phyloP scores from a whole-genome alignment of 2,888 invertebrate genomes.

The Apamea monoglypha region DNA sequence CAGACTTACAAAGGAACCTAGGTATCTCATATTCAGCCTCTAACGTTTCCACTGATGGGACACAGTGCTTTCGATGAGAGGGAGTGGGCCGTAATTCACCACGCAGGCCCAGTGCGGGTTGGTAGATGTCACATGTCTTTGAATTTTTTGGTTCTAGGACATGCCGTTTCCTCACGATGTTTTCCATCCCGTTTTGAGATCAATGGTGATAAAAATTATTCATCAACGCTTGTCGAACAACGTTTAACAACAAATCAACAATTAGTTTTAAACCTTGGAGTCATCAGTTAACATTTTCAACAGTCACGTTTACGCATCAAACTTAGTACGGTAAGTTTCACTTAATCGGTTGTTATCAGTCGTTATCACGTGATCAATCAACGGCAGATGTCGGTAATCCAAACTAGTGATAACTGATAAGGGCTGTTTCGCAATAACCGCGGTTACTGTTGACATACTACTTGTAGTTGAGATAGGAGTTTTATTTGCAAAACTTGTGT shows the following conservation, averaged over 20 bases:
- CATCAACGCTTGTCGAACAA: too few species aligned
- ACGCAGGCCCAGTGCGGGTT: too few species aligned
- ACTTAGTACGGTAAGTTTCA: constrained; percentile 44
- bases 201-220: neutral
- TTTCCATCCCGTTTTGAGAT: neutral
- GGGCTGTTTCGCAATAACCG: constrained; percentile 70
- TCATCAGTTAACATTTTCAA: neutral
- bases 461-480: constrained; percentile 46
- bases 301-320: neutral
- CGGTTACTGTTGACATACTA: constrained; percentile 56
- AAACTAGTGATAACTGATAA: constrained; percentile 60
- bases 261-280: neutral
- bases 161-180: too few species aligned
- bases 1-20: too few species aligned
- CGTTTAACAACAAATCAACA: neutral
- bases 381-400: constrained; percentile 76
- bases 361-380: constrained; percentile 79
- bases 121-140: too few species aligned
- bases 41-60: too few species aligned
- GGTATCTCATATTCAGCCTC: too few species aligned
- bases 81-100: too few species aligned
- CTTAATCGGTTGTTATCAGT: constrained; percentile 57
- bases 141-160: too few species aligned
- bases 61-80: too few species aligned
- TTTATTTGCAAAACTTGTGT: constrained; percentile 46